Evolutionary conservation across 2,888 invertebrate genomes (phyloP), one percentile per base, ranked within the genome.

Genomic region (Peribatodes rhomboidaria): DNA sequence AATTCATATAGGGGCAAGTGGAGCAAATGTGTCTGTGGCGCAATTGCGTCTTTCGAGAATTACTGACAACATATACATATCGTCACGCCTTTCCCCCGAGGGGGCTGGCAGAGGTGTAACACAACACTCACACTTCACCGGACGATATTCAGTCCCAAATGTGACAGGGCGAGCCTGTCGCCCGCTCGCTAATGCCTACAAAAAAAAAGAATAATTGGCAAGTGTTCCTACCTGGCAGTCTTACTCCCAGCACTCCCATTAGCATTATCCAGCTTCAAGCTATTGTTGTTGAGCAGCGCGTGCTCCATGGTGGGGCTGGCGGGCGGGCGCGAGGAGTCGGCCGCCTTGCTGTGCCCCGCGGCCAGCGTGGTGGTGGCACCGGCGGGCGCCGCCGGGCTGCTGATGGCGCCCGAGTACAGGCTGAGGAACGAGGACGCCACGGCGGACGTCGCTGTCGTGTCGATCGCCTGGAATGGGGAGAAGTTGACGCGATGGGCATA

Each of bases 391-490:
- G 87, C 82, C 0, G 91, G 88, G 83, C 93, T 94, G 76, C 89
- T 91, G 69, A 92, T 85, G 71, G 89, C 85, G 61, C 94, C 91
- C 78, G 94, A 88, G 89, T 94, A 88, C 75, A 94, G 78, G 81
- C 82, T 94, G 82, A 88, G 88, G 88, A 88, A 94, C 72, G 89
- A 94, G 68, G 88, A 94, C 61, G 92, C 91, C 0, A 88, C 90
- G 0, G 88, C 87, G n/a, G 95, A 94, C 0, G 94, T 88, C 0
- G 95, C 94, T 56, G 95, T 95, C 6, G 94, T 94, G 81, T 95
- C 95, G 53, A 94, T 94, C 0, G 94, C 90, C 95, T 95, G 85
- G 13, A 41, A 39, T 20, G 13, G 13, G 2, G 7, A 8, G 20
- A 13, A 9, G 35, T 3, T 35, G n/a, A n/a, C n/a, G n/a, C n/a